Conservation (phyloP, 2,888 invertebrate genomes). For the Eupelmus urozonus region DNA sequence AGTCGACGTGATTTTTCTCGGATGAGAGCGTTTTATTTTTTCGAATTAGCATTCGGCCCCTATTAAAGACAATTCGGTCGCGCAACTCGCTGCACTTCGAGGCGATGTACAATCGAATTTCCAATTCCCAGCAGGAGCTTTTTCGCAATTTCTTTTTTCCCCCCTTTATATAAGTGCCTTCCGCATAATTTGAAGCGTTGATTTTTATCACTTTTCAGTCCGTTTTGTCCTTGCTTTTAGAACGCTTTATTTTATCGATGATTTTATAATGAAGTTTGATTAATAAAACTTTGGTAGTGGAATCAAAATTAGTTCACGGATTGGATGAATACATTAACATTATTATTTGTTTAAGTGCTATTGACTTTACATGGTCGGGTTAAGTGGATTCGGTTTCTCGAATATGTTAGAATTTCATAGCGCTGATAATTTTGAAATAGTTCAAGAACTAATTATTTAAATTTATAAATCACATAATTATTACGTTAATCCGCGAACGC, state of each 20-base stretch:
- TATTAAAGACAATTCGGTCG: slow-evolving; percentile 10
- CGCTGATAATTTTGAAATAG: too few relatives aligned
- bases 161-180: not conserved
- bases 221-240: not conserved
- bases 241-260: not conserved
- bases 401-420: too few relatives aligned
- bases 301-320: too few relatives aligned
- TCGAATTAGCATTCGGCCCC: slow-evolving; percentile 7
- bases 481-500: too few relatives aligned
- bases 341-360: too few relatives aligned
- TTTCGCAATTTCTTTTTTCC: not conserved
- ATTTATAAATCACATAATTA: too few relatives aligned
- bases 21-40: slow-evolving; percentile 7
- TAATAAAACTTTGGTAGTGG: too few relatives aligned
- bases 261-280: too few relatives aligned
- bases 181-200: not conserved
- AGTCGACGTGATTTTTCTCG: slow-evolving; percentile 1
- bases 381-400: too few relatives aligned
- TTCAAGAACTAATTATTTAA: too few relatives aligned
- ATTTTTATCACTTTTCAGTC: not conserved
- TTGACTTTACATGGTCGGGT: too few relatives aligned
- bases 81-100: not conserved
- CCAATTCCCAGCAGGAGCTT: not conserved
- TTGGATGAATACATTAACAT: too few relatives aligned
- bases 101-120: not conserved